A percentile compares a stretch with the other conserved stretches of the same genome.
Evolutionary conservation across 1,140 invertebrate genomes (phyloP).

Genomic region (Eupristina koningsbergeri): DNA sequence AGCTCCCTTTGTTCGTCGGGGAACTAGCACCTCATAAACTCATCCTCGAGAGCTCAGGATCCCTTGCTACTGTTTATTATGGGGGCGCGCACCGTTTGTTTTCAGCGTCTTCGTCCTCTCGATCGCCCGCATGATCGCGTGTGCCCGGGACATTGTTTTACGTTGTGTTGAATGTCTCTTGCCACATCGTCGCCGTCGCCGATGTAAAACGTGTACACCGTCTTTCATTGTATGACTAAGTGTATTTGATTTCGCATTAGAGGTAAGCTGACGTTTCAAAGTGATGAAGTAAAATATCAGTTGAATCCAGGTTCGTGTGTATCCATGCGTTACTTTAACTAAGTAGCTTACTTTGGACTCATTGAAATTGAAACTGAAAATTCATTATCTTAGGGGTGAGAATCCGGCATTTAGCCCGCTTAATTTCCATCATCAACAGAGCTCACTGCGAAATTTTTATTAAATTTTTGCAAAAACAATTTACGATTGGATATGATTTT

Average conservation of each 20-base stretch:
- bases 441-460: too few species aligned
- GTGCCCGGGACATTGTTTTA: constrained; percentile 27
- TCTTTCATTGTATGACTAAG: background rate
- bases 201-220: background rate
- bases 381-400: too few species aligned
- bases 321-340: too few species aligned
- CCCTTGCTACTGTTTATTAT: background rate
- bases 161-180: constrained; percentile 6
- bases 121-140: constrained; percentile 11
- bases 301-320: too few species aligned
- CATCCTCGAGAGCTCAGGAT: background rate
- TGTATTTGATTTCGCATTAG: background rate
- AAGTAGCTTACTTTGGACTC: too few species aligned
- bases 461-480: too few species aligned
- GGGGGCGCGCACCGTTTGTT: background rate
- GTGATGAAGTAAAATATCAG: constrained; percentile 4
- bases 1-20: constrained; percentile 13
- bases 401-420: too few species aligned
- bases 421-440: too few species aligned
- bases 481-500: too few species aligned
- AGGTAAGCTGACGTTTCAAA: background rate
- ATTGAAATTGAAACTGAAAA: too few species aligned
- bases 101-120: background rate
- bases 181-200: background rate
- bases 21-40: constrained; percentile 21